Evolutionary conservation across 1,140 invertebrate genomes (phyloP).

Genomic region (Aphaenogaster rudis): DNA sequence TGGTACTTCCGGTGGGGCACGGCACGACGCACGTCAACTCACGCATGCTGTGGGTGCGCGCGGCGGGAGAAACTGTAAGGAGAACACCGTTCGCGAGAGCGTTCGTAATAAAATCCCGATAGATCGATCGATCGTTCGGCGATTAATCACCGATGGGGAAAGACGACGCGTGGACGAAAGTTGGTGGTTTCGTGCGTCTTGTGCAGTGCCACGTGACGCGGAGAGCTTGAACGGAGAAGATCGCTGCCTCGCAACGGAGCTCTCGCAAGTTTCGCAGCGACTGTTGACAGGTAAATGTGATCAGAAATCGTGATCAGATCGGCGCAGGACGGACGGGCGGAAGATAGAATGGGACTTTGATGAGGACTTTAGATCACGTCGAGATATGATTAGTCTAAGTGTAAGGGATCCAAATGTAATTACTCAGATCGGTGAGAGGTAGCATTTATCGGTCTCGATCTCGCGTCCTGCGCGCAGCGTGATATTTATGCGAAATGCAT

Average conservation of each 20-base stretch:
- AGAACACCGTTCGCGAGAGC: background rate
- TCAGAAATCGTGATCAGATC: constrained; percentile 41
- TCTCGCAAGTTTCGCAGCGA: constrained; percentile 46
- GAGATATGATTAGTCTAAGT: constrained; percentile 21
- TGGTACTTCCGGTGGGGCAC: background rate
- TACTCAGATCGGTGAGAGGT: constrained; percentile 5
- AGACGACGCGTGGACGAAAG: constrained; percentile 6
- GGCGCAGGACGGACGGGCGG: constrained; percentile 23
- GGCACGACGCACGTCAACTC: background rate
- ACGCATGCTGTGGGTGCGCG: background rate
- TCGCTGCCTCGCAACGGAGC: constrained; percentile 21
- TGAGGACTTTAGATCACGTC: constrained; percentile 29
- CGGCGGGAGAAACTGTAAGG: background rate
- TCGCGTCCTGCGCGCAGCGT: background rate
- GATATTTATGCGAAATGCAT: background rate
- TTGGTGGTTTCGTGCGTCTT: constrained; percentile 68
- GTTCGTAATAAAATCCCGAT: background rate
- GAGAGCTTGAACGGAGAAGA: constrained; percentile 20
- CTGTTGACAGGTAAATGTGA: constrained; percentile 63
- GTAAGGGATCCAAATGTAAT: constrained; percentile 19
- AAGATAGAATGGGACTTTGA: constrained; percentile 49
- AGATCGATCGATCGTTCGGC: background rate
- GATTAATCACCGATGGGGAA: constrained; percentile 8
- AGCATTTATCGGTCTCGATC: background rate
- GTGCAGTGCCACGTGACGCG: constrained; percentile 74